A percentile compares a stretch with the other conserved stretches of the same genome.
phyloP scores from a whole-genome alignment of 2,888 invertebrate genomes.

The Taenaris catops region DNA sequence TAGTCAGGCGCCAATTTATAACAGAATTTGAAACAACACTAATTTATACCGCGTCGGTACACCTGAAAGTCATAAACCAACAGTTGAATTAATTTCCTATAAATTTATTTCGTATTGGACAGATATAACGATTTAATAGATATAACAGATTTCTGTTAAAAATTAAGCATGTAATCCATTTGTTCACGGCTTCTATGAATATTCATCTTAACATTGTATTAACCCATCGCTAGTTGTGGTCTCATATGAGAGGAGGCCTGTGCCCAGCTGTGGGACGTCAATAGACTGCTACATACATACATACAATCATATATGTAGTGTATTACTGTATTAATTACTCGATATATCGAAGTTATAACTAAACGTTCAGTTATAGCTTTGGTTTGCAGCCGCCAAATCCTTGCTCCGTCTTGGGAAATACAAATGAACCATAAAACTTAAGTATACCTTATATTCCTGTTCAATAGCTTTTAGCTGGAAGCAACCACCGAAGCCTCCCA shows the following conservation, averaged over 20 bases:
- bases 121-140: slow-evolving; percentile 1
- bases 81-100: neutral
- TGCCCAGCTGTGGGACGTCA: too few species aligned
- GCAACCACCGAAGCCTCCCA: slow-evolving; percentile 94
- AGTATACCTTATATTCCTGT: slow-evolving; percentile 58
- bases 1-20: too few species aligned
- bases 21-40: too few species aligned
- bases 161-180: neutral
- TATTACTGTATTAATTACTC: too few species aligned
- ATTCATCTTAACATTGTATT: slow-evolving; percentile 4
- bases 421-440: too few species aligned
- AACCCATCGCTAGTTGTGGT: slow-evolving; percentile 7
- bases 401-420: too few species aligned
- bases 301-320: too few species aligned
- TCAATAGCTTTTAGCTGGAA: slow-evolving; percentile 87
- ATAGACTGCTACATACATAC: too few species aligned
- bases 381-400: too few species aligned
- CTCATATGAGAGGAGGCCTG: too few species aligned
- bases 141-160: neutral
- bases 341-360: too few species aligned
- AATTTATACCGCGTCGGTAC: neutral
- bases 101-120: neutral
- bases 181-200: slow-evolving; percentile 3
- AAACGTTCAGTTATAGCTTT: too few species aligned
- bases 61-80: neutral